A percentile compares a stretch with the other conserved stretches of the same genome.
phyloP scores from a whole-genome alignment of 2,113 vertebrate species.

The Engraulis encrasicolus region DNA sequence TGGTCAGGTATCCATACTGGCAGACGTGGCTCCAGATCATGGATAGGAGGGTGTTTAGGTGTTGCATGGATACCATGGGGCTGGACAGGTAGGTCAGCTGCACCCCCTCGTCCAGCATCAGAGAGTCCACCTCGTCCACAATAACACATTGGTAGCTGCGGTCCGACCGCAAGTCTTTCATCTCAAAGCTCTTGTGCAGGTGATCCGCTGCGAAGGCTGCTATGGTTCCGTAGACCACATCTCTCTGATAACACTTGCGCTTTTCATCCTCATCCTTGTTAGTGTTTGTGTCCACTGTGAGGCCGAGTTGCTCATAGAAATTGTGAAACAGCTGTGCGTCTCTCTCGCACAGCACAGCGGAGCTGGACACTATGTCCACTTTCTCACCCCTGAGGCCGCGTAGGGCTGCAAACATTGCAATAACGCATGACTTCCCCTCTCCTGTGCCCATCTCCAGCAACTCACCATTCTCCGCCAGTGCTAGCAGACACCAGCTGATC shows the following conservation, averaged over 20 bases:
- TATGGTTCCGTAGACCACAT: conserved; percentile 52
- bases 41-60: conserved; percentile 39
- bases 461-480: conserved; percentile 34
- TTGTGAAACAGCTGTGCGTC: conserved; percentile 32
- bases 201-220: conserved; percentile 47
- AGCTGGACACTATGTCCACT: conserved; percentile 46
- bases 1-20: conserved; percentile 31
- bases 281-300: conserved; percentile 43
- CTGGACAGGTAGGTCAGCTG: conserved; percentile 43
- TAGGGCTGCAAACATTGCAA: conserved; percentile 49
- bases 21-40: conserved; percentile 39
- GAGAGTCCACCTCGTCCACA: conserved; percentile 49
- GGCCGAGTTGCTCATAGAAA: conserved; percentile 29
- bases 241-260: conserved; percentile 39
- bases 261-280: conserved; percentile 31
- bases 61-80: conserved; percentile 31
- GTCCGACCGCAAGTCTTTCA: conserved; percentile 32
- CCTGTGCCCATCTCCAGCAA: conserved; percentile 46
- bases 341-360: conserved; percentile 42
- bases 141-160: conserved; percentile 50
- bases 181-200: conserved; percentile 41
- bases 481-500: conserved; percentile 45
- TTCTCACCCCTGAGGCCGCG: conserved; percentile 33
- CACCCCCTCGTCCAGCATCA: conserved; percentile 44
- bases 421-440: conserved; percentile 49